Conservation (phyloP, 2,888 invertebrate genomes). For the Acanthosepion esculentum region DNA sequence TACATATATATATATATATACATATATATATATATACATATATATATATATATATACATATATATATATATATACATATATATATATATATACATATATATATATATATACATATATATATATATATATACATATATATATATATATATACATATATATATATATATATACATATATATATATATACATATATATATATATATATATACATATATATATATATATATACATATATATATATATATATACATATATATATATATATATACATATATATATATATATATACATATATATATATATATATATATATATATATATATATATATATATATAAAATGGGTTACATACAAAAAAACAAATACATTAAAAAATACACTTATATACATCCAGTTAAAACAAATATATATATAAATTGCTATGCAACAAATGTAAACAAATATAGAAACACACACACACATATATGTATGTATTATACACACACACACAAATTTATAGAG, state of each 20-base stretch:
- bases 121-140: not conserved
- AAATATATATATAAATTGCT: too few relatives aligned
- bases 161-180: not conserved
- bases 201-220: not conserved
- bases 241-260: not conserved
- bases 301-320: too few relatives aligned
- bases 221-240: not conserved
- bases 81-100: not conserved
- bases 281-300: not conserved
- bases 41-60: not conserved
- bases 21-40: not conserved
- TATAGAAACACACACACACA: too few relatives aligned
- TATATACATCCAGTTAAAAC: too few relatives aligned
- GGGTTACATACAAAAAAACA: too few relatives aligned
- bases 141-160: not conserved
- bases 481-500: too few relatives aligned
- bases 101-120: not conserved
- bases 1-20: not conserved
- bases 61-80: not conserved
- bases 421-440: too few relatives aligned
- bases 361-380: too few relatives aligned
- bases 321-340: not conserved
- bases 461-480: too few relatives aligned
- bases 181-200: not conserved
- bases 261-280: not conserved